A percentile compares a stretch with the other conserved stretches of the same genome.
Conservation (phyloP, 2,113 vertebrate species). For the Taxidea taxus region DNA sequence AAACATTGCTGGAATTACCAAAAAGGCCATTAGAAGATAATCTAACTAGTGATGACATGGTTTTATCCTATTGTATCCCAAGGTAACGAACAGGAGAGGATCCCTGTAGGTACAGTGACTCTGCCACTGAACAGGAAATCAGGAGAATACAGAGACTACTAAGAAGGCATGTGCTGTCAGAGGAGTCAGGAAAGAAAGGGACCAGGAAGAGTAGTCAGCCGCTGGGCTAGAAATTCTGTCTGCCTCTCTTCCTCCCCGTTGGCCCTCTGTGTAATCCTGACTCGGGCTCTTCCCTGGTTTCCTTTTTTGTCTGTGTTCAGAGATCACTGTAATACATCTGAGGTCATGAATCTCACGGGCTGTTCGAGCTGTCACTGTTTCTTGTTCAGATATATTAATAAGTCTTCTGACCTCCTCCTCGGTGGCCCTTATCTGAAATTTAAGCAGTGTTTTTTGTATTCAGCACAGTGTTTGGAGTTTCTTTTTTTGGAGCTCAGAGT, state of each 20-base stretch:
- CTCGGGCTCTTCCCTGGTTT: not conserved
- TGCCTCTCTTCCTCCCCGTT: not conserved
- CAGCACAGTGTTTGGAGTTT: conserved; percentile 5
- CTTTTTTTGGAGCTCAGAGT: not conserved
- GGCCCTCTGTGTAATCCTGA: not conserved
- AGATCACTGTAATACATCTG: not conserved
- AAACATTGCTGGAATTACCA: not conserved
- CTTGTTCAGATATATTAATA: not conserved
- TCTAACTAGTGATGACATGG: not conserved
- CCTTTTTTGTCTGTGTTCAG: not conserved
- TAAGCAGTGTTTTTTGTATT: not conserved
- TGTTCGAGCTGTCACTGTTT: not conserved
- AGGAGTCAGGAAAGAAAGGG: not conserved
- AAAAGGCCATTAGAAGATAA: not conserved
- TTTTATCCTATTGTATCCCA: not conserved
- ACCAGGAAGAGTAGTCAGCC: not conserved
- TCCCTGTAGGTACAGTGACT: not conserved
- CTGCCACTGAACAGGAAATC: not conserved
- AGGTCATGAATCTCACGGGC: not conserved
- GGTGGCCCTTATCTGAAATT: not conserved
- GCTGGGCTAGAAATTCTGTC: not conserved
- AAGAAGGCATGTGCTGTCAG: not conserved
- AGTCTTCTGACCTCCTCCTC: not conserved
- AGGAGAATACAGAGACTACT: not conserved
- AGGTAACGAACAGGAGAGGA: not conserved